A percentile compares a stretch with the other conserved stretches of the same genome.
phyloP scores from a whole-genome alignment of 2,113 vertebrate species.

The Propithecus coquereli region DNA sequence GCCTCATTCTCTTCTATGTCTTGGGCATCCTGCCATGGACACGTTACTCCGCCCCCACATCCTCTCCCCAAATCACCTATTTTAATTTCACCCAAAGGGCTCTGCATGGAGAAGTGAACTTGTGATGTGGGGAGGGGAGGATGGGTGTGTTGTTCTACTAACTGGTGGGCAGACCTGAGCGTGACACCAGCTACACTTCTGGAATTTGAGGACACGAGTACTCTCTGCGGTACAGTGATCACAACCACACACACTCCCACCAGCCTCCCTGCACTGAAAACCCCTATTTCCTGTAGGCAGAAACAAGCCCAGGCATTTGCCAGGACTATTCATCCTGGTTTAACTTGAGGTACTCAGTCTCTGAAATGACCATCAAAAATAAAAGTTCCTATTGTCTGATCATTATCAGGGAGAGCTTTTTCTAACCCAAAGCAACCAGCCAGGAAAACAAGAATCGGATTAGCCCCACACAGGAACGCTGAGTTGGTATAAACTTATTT shows the following conservation, averaged over 20 bases:
- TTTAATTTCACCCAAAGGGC: background rate
- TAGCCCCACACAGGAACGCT: background rate
- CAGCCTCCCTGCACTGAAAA: background rate
- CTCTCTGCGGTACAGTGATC: background rate
- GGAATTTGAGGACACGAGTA: background rate
- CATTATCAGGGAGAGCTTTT: background rate
- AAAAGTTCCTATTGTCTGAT: background rate
- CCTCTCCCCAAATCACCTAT: background rate
- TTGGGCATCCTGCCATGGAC: conserved; percentile 34
- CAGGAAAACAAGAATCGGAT: background rate
- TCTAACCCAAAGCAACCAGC: background rate
- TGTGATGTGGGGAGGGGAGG: background rate
- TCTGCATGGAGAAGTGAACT: background rate
- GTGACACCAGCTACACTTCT: background rate
- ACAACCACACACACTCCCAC: background rate
- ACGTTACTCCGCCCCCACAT: background rate
- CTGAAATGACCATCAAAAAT: background rate
- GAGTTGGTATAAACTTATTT: background rate
- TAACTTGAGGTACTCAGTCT: background rate
- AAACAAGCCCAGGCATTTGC: conserved; percentile 44
- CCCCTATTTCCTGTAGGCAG: conserved; percentile 40
- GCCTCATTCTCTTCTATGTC: conserved; percentile 46
- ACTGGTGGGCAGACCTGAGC: background rate
- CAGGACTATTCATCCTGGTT: background rate
- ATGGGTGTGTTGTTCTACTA: too few relatives aligned